Conservation (phyloP, 2,888 invertebrate species). For the Eilema caniola region DNA sequence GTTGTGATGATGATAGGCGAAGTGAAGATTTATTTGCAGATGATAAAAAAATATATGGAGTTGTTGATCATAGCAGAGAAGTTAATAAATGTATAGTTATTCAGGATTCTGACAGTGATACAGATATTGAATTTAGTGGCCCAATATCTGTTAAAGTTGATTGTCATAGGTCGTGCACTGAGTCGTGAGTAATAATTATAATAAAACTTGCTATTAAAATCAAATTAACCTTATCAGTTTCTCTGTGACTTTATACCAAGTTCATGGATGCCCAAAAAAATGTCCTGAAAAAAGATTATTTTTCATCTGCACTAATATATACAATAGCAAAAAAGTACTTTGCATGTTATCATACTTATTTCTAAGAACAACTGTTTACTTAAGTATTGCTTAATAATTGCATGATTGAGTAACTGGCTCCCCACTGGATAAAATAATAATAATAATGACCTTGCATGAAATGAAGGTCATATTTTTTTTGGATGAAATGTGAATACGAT, state of each 20-base stretch:
- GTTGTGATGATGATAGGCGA: not conserved
- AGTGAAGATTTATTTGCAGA: conserved; percentile 57
- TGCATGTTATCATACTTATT: not conserved
- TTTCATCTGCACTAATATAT: not conserved
- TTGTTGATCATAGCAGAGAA: conserved; percentile 13
- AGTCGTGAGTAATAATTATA: conserved; percentile 62
- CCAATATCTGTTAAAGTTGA: conserved; percentile 67
- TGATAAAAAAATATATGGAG: conserved; percentile 19
- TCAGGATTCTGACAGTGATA: conserved; percentile 74
- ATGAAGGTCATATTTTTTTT: not conserved
- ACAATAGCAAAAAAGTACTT: no score
- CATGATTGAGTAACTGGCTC: not conserved
- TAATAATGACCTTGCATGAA: not conserved
- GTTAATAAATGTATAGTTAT: conserved; percentile 56
- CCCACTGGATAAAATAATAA: not conserved
- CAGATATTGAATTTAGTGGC: conserved; percentile 52
- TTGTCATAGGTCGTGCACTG: conserved; percentile 66
- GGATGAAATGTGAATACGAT: conserved; percentile 4
- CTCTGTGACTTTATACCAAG: not conserved
- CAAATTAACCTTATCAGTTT: not conserved
- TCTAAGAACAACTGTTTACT: not conserved
- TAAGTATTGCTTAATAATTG: not conserved
- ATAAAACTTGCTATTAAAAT: not conserved
- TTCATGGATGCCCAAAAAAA: not conserved
- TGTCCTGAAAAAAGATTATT: not conserved